These are phyloP conservation scores for Thripadectes ignobilis DNA, from an alignment of 2,797 vertebrate genomes.

Conservation along the genomic window DNA sequence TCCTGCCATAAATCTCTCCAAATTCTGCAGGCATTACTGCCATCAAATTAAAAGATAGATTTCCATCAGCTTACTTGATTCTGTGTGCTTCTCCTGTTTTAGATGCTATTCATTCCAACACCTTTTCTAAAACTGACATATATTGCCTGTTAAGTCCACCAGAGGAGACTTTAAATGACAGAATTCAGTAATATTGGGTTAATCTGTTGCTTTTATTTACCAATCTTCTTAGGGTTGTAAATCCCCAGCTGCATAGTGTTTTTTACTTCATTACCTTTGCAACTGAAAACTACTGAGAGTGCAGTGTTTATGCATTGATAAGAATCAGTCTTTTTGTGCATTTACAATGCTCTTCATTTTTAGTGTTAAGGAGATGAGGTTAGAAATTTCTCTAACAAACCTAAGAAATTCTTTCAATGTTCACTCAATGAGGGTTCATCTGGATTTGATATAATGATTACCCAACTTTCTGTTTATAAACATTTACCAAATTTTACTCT, in stretches of 20 bases:
- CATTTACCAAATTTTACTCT: neutral
- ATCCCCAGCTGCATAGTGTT: constrained; percentile 37
- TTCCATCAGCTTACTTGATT: constrained; percentile 52
- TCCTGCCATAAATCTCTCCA: constrained; percentile 58
- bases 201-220: constrained; percentile 73
- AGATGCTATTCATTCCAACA: constrained; percentile 46
- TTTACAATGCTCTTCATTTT: neutral
- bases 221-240: constrained; percentile 38
- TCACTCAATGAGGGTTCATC: neutral
- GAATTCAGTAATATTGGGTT: constrained; percentile 59
- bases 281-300: constrained; percentile 39
- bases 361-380: neutral
- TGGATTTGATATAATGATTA: neutral
- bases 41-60: constrained; percentile 43
- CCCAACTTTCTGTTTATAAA: neutral
- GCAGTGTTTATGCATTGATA: neutral
- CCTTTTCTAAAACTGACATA: constrained; percentile 61
- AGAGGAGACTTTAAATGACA: constrained; percentile 52
- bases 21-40: constrained; percentile 51
- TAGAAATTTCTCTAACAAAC: neutral
- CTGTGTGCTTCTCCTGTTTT: constrained; percentile 65
- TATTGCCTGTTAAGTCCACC: constrained; percentile 57
- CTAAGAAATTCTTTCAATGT: neutral
- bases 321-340: neutral
- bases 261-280: constrained; percentile 51